Conservation (phyloP, 2,113 vertebrate genomes). For the Crocuta crocuta region DNA sequence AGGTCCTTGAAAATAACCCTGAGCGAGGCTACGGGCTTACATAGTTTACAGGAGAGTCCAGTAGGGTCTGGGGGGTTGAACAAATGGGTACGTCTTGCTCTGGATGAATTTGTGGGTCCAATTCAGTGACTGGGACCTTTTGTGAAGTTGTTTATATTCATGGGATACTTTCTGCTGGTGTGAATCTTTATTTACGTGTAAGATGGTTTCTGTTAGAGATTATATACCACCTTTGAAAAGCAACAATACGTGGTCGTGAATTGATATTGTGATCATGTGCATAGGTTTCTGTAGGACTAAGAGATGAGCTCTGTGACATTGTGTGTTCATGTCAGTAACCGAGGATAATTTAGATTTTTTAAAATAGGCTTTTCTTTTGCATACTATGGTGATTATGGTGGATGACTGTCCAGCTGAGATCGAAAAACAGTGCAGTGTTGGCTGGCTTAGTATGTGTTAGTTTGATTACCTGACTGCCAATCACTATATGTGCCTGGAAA, state of each 20-base stretch:
- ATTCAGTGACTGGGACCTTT: not conserved
- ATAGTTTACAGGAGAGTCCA: not conserved
- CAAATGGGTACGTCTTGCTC: not conserved
- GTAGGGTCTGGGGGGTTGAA: not conserved
- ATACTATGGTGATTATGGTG: not conserved
- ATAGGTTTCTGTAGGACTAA: not conserved
- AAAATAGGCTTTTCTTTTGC: not conserved
- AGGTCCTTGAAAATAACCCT: not conserved
- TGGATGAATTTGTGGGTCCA: not conserved
- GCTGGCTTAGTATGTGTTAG: not conserved
- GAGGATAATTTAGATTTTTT: not conserved
- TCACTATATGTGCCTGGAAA: not conserved
- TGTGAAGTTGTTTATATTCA: not conserved
- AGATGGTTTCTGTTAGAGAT: not conserved
- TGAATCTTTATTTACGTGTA: not conserved
- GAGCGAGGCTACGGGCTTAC: not conserved
- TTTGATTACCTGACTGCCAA: not conserved
- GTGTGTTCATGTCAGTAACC: not conserved
- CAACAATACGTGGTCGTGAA: not conserved
- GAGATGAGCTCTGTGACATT: not conserved
- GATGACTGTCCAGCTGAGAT: not conserved
- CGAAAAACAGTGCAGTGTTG: not conserved
- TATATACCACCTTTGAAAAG: not conserved
- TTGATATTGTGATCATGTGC: not conserved
- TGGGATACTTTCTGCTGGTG: not conserved